A percentile compares a stretch with the other conserved stretches of the same genome.
phyloP scores from a whole-genome alignment of 2,888 invertebrate genomes.

The Andrena trimmerana region DNA sequence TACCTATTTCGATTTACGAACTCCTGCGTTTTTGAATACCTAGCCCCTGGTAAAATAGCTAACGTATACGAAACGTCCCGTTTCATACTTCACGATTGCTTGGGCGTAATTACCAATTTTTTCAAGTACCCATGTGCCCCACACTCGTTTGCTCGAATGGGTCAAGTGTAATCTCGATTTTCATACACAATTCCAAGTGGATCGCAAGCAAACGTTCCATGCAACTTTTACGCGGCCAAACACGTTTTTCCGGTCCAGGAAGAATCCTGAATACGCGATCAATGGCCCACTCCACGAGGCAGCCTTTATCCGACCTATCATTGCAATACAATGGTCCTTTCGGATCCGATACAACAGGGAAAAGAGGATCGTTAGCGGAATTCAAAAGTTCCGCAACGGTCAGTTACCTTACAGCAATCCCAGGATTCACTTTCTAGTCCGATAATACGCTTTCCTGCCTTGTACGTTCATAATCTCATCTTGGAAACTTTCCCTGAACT shows the following conservation, averaged over 20 bases:
- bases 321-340: constrained; percentile 29
- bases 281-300: constrained; percentile 24
- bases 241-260: constrained; percentile 22
- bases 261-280: constrained; percentile 32
- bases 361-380: constrained; percentile 36
- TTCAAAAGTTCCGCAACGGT: constrained; percentile 17
- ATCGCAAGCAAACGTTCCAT: constrained; percentile 5
- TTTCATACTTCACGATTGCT: too few relatives aligned
- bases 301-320: constrained; percentile 28
- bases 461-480: neutral
- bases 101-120: too few relatives aligned
- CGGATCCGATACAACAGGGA: constrained; percentile 24
- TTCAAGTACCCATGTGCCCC: neutral
- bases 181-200: neutral
- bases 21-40: too few relatives aligned
- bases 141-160: neutral
- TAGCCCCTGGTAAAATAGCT: too few relatives aligned
- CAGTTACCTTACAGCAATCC: constrained; percentile 20
- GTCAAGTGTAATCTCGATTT: constrained; percentile 11
- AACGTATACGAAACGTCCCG: too few relatives aligned
- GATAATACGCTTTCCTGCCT: neutral
- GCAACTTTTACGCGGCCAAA: neutral
- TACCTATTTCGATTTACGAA: too few relatives aligned
- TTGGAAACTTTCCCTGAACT: neutral
- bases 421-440: constrained; percentile 16